Percentiles rank a stretch among this genome's conserved stretches.
Evolutionary conservation across 92 coral and sea anemone genomes (phyloP).

Genomic region (Blastomussa wellsi): DNA sequence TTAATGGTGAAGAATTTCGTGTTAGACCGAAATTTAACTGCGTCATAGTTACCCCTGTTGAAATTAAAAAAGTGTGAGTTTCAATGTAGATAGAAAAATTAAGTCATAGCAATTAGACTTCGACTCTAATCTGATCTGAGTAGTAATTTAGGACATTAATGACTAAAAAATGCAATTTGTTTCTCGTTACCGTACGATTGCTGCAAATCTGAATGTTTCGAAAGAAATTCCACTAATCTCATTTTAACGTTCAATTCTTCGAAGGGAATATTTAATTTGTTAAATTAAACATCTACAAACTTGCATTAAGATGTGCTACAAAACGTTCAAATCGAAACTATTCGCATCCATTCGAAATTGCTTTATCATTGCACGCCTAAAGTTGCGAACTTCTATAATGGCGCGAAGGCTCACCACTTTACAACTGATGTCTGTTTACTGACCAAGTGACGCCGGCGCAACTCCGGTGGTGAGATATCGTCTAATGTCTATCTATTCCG

Average conservation of each 20-base stretch:
- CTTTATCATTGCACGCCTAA: not conserved
- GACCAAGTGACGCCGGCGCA: not conserved
- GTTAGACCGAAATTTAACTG: not conserved
- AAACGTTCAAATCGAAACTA: not conserved
- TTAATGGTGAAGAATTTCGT: not conserved
- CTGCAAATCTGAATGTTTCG: not conserved
- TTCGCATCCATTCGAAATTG: not conserved
- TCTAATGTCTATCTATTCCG: not conserved
- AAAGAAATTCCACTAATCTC: too few species aligned
- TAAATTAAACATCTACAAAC: too few species aligned
- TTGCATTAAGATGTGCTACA: too few species aligned
- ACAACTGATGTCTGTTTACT: not conserved
- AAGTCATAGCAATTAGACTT: not conserved
- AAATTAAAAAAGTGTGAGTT: not conserved
- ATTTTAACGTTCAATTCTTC: not conserved
- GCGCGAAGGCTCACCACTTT: not conserved
- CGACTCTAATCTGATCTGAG: too few species aligned
- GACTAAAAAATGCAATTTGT: too few species aligned
- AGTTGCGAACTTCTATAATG: not conserved
- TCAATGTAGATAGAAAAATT: not conserved
- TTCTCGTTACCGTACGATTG: not conserved
- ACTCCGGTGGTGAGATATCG: not conserved
- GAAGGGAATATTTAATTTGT: not conserved
- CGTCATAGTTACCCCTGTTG: constrained; percentile 17
- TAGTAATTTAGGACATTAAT: not conserved